Evolutionary conservation across 2,113 vertebrate genomes (phyloP).

Genomic region (Aegotheles bennettii): DNA sequence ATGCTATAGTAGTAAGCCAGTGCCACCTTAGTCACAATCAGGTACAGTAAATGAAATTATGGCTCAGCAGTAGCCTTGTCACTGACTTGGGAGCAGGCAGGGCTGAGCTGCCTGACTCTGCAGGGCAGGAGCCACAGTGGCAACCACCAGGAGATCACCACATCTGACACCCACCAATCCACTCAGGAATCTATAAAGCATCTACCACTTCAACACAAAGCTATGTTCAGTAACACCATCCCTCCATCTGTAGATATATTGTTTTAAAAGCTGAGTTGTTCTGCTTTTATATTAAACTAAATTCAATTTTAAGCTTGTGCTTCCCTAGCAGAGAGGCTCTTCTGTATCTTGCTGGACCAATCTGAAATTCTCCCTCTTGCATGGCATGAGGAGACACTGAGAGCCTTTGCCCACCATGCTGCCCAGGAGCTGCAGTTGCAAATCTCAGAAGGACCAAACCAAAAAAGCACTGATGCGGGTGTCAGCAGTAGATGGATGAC

Average conservation of each 20-base stretch:
- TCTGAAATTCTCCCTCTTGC: background rate
- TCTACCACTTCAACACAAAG: background rate
- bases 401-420: background rate
- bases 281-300: background rate
- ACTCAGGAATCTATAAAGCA: background rate
- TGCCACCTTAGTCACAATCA: background rate
- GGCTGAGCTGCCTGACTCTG: background rate
- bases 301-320: background rate
- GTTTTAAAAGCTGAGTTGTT: background rate
- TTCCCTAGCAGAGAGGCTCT: background rate
- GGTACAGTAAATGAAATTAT: background rate
- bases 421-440: background rate
- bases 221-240: fast-evolving
- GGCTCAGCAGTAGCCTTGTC: background rate
- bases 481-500: background rate
- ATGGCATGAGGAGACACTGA: background rate
- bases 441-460: background rate
- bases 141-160: background rate
- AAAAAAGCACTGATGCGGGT: background rate
- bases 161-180: background rate
- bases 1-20: background rate
- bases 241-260: background rate
- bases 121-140: too few species aligned
- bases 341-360: background rate
- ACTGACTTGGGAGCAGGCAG: fast-evolving